phyloP scores from a whole-genome alignment of 1,140 invertebrate genomes.

The Sitophilus oryzae region DNA sequence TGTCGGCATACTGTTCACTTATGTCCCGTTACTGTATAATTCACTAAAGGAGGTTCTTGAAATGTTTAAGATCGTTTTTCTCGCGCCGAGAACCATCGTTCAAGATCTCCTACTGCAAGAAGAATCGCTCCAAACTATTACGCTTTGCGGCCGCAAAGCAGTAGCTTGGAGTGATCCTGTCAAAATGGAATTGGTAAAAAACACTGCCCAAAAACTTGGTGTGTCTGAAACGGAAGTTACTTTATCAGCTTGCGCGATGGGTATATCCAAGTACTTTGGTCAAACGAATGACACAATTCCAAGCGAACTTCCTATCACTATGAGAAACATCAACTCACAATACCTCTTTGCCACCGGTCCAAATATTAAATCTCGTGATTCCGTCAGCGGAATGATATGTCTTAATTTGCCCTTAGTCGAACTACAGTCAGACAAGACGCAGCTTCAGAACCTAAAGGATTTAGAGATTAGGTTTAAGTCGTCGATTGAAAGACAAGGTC shows the following conservation, averaged over 20 bases:
- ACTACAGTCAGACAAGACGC: conserved; percentile 40
- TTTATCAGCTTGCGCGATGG: conserved; percentile 55
- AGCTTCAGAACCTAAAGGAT: conserved; percentile 42
- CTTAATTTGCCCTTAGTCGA: conserved; percentile 44
- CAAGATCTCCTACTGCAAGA: conserved; percentile 52
- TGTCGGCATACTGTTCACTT: conserved; percentile 48
- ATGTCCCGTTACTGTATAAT: conserved; percentile 52
- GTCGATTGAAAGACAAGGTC: conserved; percentile 56
- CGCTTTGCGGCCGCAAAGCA: conserved; percentile 69
- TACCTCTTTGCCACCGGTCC: conserved; percentile 38
- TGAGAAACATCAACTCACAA: conserved; percentile 43
- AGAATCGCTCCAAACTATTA: conserved; percentile 59
- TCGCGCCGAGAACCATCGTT: conserved; percentile 53
- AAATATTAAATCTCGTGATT: conserved; percentile 32
- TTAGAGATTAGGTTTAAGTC: conserved; percentile 55
- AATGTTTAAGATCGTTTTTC: conserved; percentile 50
- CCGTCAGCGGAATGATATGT: conserved; percentile 45
- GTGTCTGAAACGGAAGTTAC: conserved; percentile 64
- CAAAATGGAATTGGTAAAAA: conserved; percentile 45
- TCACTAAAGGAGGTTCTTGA: conserved; percentile 52
- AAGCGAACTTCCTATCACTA: conserved; percentile 44
- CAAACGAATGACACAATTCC: conserved; percentile 48
- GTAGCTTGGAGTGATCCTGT: conserved; percentile 69
- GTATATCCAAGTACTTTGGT: conserved; percentile 58
- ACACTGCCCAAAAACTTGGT: conserved; percentile 54